Evolutionary conservation across 1,140 invertebrate genomes (phyloP), one percentile per base, ranked within the genome.

Genomic region (Coptotermes formosanus): DNA sequence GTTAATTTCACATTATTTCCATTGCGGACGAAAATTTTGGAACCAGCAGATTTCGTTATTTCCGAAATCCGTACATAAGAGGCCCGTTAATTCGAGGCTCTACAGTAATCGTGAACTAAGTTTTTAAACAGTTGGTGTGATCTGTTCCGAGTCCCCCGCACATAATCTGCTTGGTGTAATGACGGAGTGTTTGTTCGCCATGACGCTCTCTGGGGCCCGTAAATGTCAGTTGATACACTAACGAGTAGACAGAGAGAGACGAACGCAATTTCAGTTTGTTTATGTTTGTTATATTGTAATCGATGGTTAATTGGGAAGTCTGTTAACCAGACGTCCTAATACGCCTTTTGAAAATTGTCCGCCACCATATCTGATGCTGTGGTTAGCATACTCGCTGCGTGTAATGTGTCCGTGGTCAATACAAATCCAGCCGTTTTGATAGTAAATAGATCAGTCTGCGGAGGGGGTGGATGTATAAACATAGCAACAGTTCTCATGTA

Each of bases 341-440:
- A 75, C n/a, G 64, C 64, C 64, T 75, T 75, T 75, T 30, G 25
- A 25, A 14, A 75, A 75, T 75, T n/a, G n/a, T 75, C 25, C 30
- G 0, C 64, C 64, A 30, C 8, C 1, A 75, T 75, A 75, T 75
- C 25, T 75, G 64, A 75, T 12, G 64, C n/a, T 30, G 64, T 16
- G 64, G 16, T 75, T 75, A 14, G 25, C n/a, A 30, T 30, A 75
- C 4, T 69, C 25, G 23, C 64, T 75, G 8, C 25, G 8, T 30
- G 64, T 30, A 6, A 75, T 30, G 14, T 75, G 64, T 25, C n/a
- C 14, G n/a, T 75, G 64, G 64, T 75, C 64, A 75, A 75, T 75
- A 75, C n/a, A 75, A 14, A 75, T 75, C 30, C 25, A 75, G 64
- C 64, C 64, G 64, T n/a, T 75, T 75, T 75, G 64, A 75, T 75